phyloP scores from a whole-genome alignment of 2,113 vertebrate species.

The Vulpes ferrilata region DNA sequence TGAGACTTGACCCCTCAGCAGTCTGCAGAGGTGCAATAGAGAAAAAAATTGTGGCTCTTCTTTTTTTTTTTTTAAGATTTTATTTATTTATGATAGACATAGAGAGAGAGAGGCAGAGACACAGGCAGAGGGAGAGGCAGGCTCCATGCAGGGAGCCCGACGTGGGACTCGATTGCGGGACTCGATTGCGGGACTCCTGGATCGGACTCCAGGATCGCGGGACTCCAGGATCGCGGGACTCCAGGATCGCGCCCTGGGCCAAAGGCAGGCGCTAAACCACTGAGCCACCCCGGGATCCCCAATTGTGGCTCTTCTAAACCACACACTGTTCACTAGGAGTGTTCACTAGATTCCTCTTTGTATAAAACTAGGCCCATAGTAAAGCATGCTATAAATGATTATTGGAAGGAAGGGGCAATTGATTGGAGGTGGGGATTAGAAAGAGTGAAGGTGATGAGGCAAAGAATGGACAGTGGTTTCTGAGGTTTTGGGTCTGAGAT shows the following conservation, averaged over 20 bases:
- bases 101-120: too few relatives aligned
- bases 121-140: too few relatives aligned
- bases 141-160: too few relatives aligned
- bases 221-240: too few relatives aligned
- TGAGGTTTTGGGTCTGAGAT: background rate
- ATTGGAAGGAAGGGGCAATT: background rate
- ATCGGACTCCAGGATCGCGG: too few relatives aligned
- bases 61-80: too few relatives aligned
- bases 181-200: too few relatives aligned
- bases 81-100: too few relatives aligned
- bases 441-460: background rate
- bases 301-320: background rate
- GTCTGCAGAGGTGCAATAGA: background rate
- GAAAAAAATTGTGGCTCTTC: background rate
- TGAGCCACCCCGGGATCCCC: too few relatives aligned
- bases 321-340: background rate
- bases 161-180: too few relatives aligned
- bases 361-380: constrained; percentile 45
- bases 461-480: background rate
- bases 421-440: background rate
- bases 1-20: background rate
- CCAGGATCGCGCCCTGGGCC: too few relatives aligned
- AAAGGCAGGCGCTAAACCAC: too few relatives aligned
- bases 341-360: background rate
- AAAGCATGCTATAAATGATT: background rate